Percentiles rank a stretch among this genome's conserved stretches.
Evolutionary conservation across 2,113 vertebrate genomes (phyloP).

Genomic region (Notechis scutatus): DNA sequence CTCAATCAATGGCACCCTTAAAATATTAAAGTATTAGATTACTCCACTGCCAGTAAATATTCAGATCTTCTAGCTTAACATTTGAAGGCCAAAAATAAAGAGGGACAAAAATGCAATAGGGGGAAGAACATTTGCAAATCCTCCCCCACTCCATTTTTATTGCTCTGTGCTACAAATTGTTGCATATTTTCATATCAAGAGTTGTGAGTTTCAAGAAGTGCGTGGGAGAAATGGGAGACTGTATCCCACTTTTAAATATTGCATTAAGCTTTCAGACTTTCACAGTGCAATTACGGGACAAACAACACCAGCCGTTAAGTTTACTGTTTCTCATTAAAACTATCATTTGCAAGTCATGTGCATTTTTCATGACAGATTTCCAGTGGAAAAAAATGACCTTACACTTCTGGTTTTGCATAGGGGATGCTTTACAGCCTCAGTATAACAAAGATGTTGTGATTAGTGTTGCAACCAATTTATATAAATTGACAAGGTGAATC

Average conservation of each 20-base stretch:
- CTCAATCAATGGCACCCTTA: not conserved
- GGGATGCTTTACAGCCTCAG: not conserved
- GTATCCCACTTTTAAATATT: conserved; percentile 50
- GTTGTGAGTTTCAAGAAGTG: conserved; percentile 58
- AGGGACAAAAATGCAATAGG: not conserved
- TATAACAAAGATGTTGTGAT: not conserved
- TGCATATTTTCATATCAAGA: conserved; percentile 41
- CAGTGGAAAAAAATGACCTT: not conserved
- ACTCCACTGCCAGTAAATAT: not conserved
- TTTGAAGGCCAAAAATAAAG: not conserved
- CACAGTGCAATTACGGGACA: conserved; percentile 35
- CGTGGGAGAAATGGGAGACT: conserved; percentile 55
- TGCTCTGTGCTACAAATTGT: conserved; percentile 44
- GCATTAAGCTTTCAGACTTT: conserved; percentile 39
- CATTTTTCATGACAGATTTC: not conserved
- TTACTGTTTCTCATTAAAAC: not conserved
- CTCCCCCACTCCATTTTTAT: not conserved
- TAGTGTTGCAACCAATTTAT: not conserved
- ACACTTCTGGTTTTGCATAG: not conserved
- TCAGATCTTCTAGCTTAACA: not conserved
- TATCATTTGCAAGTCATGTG: not conserved
- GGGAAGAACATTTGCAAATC: not conserved
- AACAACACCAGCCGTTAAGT: conserved; percentile 36
- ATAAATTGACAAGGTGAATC: not conserved
- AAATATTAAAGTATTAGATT: not conserved